These are phyloP conservation scores for Hirtodrosophila duncani DNA, from an alignment of 2,888 invertebrate species.

Conservation along the genomic window DNA sequence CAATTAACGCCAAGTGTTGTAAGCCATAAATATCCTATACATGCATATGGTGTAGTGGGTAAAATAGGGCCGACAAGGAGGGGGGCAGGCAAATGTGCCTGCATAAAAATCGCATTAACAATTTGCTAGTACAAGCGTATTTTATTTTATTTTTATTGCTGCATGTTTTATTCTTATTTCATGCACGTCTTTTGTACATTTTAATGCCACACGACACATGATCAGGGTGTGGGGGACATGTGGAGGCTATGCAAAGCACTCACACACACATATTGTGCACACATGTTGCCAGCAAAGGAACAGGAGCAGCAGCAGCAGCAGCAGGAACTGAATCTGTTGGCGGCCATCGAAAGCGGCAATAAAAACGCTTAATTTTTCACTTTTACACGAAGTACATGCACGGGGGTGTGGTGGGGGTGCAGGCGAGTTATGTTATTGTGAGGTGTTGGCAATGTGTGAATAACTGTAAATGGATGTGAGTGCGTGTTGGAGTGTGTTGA, in stretches of 20 bases:
- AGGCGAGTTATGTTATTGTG: constrained; percentile 9
- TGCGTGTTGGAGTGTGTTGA: neutral
- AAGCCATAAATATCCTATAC: constrained; percentile 58
- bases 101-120: constrained; percentile 74
- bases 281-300: constrained; percentile 59
- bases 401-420: constrained; percentile 1
- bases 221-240: too few relatives aligned
- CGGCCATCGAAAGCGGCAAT: constrained; percentile 65
- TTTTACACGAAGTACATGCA: constrained; percentile 43
- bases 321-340: constrained; percentile 36
- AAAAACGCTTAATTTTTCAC: constrained; percentile 72
- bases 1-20: constrained; percentile 61
- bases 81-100: constrained; percentile 27
- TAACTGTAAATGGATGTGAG: constrained; percentile 13
- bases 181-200: constrained; percentile 52
- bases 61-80: too few relatives aligned
- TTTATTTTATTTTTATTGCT: constrained; percentile 74
- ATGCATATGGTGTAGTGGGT: constrained; percentile 22
- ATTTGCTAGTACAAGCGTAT: constrained; percentile 70
- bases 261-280: constrained; percentile 40
- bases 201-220: constrained; percentile 21
- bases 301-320: constrained; percentile 8
- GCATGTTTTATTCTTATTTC: constrained; percentile 70
- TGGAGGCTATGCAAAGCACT: constrained; percentile 47
- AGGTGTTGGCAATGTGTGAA: constrained; percentile 9